phyloP scores from a whole-genome alignment of 2,797 vertebrate species.

The Falco novaeseelandiae region DNA sequence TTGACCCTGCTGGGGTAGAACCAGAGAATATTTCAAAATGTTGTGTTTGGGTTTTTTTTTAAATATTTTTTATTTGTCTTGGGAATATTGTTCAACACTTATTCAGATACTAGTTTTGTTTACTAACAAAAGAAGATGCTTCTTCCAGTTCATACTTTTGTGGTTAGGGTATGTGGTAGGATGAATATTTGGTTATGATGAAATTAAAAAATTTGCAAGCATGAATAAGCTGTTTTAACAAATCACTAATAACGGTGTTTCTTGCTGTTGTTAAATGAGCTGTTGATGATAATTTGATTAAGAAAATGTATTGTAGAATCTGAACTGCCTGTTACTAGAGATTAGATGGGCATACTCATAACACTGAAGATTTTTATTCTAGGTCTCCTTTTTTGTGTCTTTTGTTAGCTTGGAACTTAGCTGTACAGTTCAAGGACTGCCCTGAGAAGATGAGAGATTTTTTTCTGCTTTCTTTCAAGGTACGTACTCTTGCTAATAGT shows the following conservation, averaged over 20 bases:
- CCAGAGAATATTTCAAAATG: not conserved
- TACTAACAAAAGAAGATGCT: not conserved
- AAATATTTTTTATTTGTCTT: not conserved
- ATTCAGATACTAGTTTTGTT: not conserved
- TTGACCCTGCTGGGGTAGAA: not conserved
- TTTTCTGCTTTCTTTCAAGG: constrained; percentile 91
- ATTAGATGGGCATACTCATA: not conserved
- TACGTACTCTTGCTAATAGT: constrained; percentile 18
- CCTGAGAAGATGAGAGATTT: constrained; percentile 88
- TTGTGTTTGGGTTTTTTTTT: not conserved
- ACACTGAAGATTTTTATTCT: not conserved
- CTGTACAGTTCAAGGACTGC: constrained; percentile 81
- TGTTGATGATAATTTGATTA: not conserved
- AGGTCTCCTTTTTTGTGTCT: constrained; percentile 23
- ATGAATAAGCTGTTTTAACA: not conserved
- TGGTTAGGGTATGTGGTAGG: not conserved
- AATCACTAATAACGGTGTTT: not conserved
- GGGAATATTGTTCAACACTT: not conserved
- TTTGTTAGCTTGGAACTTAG: constrained; percentile 91
- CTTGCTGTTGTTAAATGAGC: not conserved
- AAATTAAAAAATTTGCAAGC: not conserved
- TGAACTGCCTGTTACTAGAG: not conserved
- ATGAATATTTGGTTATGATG: not conserved
- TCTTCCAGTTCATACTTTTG: not conserved
- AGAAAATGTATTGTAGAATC: not conserved